phyloP scores from a whole-genome alignment of 2,113 vertebrate species.

The Hydropotes inermis region DNA sequence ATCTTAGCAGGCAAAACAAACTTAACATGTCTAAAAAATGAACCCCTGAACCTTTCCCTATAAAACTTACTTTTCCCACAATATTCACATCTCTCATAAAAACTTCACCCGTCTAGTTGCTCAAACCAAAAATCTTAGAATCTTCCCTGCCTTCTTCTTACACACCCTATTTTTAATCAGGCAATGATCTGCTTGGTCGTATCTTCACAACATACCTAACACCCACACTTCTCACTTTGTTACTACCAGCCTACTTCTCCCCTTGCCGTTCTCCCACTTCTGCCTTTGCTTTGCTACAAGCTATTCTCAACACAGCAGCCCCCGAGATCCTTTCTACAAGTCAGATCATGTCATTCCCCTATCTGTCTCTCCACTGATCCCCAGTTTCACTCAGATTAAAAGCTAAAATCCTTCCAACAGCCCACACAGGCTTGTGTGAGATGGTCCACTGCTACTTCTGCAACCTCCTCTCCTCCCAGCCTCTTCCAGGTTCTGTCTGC shows the following conservation, averaged over 20 bases:
- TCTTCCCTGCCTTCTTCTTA: not conserved
- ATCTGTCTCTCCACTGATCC: not conserved
- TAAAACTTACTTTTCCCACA: not conserved
- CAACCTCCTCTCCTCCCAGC: not conserved
- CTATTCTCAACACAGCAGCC: not conserved
- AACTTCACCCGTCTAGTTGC: not conserved
- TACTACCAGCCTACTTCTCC: not conserved
- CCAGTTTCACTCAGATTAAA: not conserved
- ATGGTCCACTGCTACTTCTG: not conserved
- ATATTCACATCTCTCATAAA: not conserved
- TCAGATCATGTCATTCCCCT: not conserved
- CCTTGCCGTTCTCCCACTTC: not conserved
- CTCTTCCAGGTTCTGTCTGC: not conserved
- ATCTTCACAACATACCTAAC: not conserved
- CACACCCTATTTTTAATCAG: not conserved
- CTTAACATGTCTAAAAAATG: not conserved
- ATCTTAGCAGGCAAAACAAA: not conserved
- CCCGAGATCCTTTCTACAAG: not conserved
- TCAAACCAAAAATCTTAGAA: constrained; percentile 1
- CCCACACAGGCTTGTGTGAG: not conserved
- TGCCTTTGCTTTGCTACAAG: not conserved
- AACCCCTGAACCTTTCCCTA: not conserved
- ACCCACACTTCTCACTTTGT: not conserved
- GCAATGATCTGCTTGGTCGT: not conserved
- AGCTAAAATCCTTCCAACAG: not conserved